Evolutionary conservation across 2,113 vertebrate species (phyloP), one percentile per base, ranked within the genome.

Genomic region (Heterotilapia buettikoferi): DNA sequence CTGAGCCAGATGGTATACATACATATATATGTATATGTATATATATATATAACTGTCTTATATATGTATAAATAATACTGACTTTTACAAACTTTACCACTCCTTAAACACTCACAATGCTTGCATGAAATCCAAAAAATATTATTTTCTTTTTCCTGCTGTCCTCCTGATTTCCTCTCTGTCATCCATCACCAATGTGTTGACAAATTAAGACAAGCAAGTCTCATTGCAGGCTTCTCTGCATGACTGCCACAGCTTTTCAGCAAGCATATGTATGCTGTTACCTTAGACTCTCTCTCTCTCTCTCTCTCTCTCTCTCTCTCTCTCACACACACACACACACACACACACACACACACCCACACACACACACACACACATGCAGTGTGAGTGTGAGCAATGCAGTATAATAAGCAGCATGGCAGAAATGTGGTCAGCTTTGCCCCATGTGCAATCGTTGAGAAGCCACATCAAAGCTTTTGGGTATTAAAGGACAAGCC

Each of bases 401-500:
- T 92, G 94, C 90, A 89, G 92, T 96, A 95, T 96, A 97, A 97
- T 96, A 96, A 97, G 96, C 95, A 95, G 95, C 94, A 90, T 96
- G 94, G 95, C 93, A 94, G 89, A 92, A 59, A 85, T 96, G 96
- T 92, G 96, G 97, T 97, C 92, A 94, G 90, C 93, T 89, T 94
- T 96, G 92, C 94, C 96, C 94, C 93, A 95, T 94, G 96, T 94
- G 94, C 96, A 96, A 96, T 96, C 94, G 95, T 95, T 93, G 94
- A 96, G 93, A 96, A 95, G 93, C 96, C 97, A 97, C 96, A 96
- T 96, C 83, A 97, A 97, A 94, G 90, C 78, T 38, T 81, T 87
- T 94, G 94, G 95, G 96, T 97, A 97, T 97, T 97, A 97, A 96
- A 97, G 96, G 96, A 97, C 96, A 97, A 97, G 97, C 91, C 96